Percentiles rank a stretch among this genome's conserved stretches.
Conservation (phyloP, 1,140 invertebrate species). For the Zaprionus davidi region DNA sequence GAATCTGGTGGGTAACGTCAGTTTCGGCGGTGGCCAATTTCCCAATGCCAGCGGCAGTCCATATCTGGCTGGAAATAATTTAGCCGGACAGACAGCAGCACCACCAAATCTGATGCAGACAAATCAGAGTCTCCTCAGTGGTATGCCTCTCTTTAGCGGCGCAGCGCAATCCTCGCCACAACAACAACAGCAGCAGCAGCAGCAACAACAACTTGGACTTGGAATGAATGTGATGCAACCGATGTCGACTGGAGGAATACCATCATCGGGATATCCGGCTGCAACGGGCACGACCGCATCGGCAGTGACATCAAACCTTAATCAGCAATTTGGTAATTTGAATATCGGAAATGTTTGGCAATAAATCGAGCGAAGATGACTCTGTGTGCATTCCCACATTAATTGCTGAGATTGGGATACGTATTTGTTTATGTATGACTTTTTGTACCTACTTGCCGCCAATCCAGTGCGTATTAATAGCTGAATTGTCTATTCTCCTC, state of each 20-base stretch:
- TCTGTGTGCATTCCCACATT: constrained; percentile 54
- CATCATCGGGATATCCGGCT: constrained; percentile 36
- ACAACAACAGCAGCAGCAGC: constrained; percentile 44
- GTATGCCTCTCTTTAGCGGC: constrained; percentile 61
- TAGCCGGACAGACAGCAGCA: constrained; percentile 34
- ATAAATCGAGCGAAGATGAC: constrained; percentile 60
- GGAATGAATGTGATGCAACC: constrained; percentile 73
- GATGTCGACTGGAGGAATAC: constrained; percentile 57
- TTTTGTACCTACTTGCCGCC: constrained; percentile 56
- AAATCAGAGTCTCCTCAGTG: constrained; percentile 74
- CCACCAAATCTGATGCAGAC: constrained; percentile 75
- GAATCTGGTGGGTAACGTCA: constrained; percentile 63
- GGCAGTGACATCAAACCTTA: constrained; percentile 71
- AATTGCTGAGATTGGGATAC: constrained; percentile 33
- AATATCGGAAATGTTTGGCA: constrained; percentile 84
- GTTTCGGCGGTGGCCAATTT: constrained; percentile 65
- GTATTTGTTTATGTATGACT: constrained; percentile 40
- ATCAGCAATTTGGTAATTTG: constrained; percentile 83
- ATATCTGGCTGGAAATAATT: constrained; percentile 31
- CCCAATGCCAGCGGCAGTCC: constrained; percentile 61
- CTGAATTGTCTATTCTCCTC: constrained; percentile 38
- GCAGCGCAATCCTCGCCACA: constrained; percentile 39
- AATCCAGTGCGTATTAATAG: constrained; percentile 59
- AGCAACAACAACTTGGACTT: constrained; percentile 61
- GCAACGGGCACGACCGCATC: constrained; percentile 46